These are phyloP conservation scores for Miichthys miiuy DNA, from an alignment of 2,797 vertebrate species.

Conservation along the genomic window DNA sequence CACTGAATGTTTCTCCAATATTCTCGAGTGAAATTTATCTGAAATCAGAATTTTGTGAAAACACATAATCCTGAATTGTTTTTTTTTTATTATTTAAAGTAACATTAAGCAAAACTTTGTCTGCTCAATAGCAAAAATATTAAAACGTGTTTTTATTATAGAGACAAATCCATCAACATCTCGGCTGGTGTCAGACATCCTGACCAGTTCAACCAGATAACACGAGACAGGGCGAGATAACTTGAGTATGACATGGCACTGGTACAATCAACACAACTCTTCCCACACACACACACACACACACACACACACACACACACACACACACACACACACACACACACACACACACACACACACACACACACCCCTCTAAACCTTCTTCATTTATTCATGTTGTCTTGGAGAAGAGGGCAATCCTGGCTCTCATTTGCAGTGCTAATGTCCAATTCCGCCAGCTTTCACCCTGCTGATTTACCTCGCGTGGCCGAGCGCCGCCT, in stretches of 20 bases:
- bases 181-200: constrained; percentile 86
- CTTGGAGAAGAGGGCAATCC: constrained; percentile 89
- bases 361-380: constrained; percentile 73
- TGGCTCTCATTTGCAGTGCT: constrained; percentile 96
- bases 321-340: constrained; percentile 48
- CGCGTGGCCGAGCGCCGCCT: constrained; percentile 81
- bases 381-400: constrained; percentile 85
- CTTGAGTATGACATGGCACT: constrained; percentile 71
- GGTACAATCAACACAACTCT: constrained; percentile 32
- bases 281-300: constrained; percentile 17
- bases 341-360: constrained; percentile 50
- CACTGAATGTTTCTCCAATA: too few relatives aligned
- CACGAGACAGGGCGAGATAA: constrained; percentile 84
- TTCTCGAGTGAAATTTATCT: too few relatives aligned
- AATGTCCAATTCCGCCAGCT: constrained; percentile 98
- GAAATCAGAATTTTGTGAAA: background rate
- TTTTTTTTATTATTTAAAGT: background rate
- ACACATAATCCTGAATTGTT: background rate
- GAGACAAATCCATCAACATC: background rate
- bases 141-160: constrained; percentile 62
- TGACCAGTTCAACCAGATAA: constrained; percentile 87
- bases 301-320: constrained; percentile 51
- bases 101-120: background rate
- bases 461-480: constrained; percentile 96
- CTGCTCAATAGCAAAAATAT: constrained; percentile 69